phyloP scores from a whole-genome alignment of 2,113 vertebrate species.

The Rousettus leschenaultii region DNA sequence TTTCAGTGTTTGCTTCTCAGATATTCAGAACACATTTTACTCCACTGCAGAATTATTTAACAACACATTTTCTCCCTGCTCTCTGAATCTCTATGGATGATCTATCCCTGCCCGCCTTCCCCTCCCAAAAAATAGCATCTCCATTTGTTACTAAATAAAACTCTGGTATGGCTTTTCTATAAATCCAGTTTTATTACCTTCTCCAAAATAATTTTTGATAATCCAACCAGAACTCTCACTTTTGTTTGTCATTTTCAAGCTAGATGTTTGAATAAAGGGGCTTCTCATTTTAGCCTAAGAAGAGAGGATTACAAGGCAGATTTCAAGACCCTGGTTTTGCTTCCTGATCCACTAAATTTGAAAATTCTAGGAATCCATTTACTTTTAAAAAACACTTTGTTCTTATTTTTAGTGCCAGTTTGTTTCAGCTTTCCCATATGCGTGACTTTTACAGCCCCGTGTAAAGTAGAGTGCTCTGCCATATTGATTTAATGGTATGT shows the following conservation, averaged over 20 bases:
- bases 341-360: not conserved
- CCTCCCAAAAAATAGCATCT: conserved; percentile 26
- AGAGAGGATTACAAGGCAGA: not conserved
- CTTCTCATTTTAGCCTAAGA: conserved; percentile 6
- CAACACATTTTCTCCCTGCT: not conserved
- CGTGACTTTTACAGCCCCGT: conserved; percentile 34
- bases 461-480: conserved; percentile 2
- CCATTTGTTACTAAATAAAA: conserved; percentile 32
- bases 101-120: not conserved
- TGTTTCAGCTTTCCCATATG: conserved; percentile 37
- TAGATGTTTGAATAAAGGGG: not conserved
- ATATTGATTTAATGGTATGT: conserved; percentile 66
- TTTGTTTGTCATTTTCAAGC: conserved; percentile 17
- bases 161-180: not conserved
- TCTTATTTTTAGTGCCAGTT: conserved; percentile 9
- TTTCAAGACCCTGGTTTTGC: conserved; percentile 5
- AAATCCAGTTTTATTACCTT: conserved; percentile 9
- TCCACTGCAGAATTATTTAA: conserved; percentile 13
- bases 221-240: not conserved
- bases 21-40: conserved; percentile 28
- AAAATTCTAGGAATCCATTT: conserved; percentile 13
- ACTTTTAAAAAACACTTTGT: not conserved
- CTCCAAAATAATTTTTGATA: conserved; percentile 42
- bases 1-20: not conserved
- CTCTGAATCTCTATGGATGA: not conserved